Percentiles rank a stretch among this genome's conserved stretches.
These are phyloP conservation scores for Xestia sexstrigata DNA, from an alignment of 2,888 invertebrate species.

Conservation along the genomic window DNA sequence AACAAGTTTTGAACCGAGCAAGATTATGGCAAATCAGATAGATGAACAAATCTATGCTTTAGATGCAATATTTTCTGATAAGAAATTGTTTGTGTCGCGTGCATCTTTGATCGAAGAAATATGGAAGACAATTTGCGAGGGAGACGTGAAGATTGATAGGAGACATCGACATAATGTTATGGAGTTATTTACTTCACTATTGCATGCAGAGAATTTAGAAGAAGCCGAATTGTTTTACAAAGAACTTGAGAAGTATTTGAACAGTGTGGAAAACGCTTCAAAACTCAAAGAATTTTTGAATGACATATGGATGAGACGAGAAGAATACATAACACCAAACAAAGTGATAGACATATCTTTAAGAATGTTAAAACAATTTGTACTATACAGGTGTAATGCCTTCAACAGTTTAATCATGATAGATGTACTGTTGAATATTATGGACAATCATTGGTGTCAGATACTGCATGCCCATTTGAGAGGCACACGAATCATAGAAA, in stretches of 20 bases:
- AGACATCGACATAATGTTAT: conserved; percentile 40
- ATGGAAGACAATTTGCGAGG: conserved; percentile 55
- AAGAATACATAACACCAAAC: conserved; percentile 34
- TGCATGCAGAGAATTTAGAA: conserved; percentile 33
- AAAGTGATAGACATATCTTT: conserved; percentile 46
- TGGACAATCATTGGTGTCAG: conserved; percentile 68
- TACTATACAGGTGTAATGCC: conserved; percentile 59
- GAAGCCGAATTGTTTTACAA: conserved; percentile 35
- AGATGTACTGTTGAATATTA: conserved; percentile 69
- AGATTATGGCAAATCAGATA: conserved; percentile 62
- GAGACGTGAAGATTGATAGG: conserved; percentile 32
- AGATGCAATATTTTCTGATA: conserved; percentile 60
- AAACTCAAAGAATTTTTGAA: conserved; percentile 44
- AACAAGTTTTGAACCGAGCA: conserved; percentile 66
- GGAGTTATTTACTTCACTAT: conserved; percentile 43
- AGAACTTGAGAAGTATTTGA: conserved; percentile 22
- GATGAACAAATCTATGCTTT: conserved; percentile 61
- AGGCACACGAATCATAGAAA: conserved; percentile 37
- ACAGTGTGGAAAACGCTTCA: conserved; percentile 7
- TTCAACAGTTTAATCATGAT: conserved; percentile 69
- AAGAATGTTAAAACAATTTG: conserved; percentile 53
- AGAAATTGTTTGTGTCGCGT: conserved; percentile 43
- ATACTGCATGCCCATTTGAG: conserved; percentile 63
- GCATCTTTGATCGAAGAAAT: conserved; percentile 46
- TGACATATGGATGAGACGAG: conserved; percentile 38